Conservation (phyloP, 2,888 invertebrate genomes). For the Scaeva pyrastri region DNA sequence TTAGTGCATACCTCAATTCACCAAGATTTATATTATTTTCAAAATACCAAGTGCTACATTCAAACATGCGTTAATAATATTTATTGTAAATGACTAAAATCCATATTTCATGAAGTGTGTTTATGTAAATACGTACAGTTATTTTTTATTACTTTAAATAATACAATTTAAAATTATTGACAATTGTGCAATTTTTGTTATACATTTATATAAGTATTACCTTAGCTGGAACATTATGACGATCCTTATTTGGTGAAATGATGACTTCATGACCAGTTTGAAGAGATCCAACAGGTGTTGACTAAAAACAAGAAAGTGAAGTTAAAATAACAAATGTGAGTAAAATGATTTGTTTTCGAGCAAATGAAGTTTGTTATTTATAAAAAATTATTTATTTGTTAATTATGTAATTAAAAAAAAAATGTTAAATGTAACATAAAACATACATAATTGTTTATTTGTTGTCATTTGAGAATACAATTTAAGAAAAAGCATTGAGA, state of each 20-base stretch:
- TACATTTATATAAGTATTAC: slow-evolving; percentile 84
- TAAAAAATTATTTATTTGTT: slow-evolving; percentile 2
- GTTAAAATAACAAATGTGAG: slow-evolving; percentile 71
- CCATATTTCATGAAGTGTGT: slow-evolving; percentile 31
- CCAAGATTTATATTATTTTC: not conserved
- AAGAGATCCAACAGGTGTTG: slow-evolving; percentile 95
- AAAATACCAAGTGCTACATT: not conserved
- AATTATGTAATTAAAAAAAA: slow-evolving; percentile 14
- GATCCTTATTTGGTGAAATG: slow-evolving; percentile 94
- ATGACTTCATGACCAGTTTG: slow-evolving; percentile 96
- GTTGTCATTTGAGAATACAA: not conserved
- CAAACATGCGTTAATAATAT: slow-evolving; percentile 19
- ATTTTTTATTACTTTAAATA: not conserved
- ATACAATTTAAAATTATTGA: slow-evolving; percentile 34
- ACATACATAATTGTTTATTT: slow-evolving; percentile 16
- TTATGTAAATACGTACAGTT: slow-evolving; percentile 5
- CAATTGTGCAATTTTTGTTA: slow-evolving; percentile 58
- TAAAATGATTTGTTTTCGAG: slow-evolving; percentile 63
- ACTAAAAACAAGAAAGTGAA: slow-evolving; percentile 86
- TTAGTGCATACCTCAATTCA: not conserved
- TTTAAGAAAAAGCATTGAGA: slow-evolving; percentile 2
- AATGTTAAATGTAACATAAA: slow-evolving; percentile 25
- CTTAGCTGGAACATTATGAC: slow-evolving; percentile 92
- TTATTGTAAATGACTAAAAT: slow-evolving; percentile 25
- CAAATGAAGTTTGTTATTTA: slow-evolving; percentile 73